Conservation (phyloP, 2,797 vertebrate genomes). For the Acrossocheilus fasciatus region DNA sequence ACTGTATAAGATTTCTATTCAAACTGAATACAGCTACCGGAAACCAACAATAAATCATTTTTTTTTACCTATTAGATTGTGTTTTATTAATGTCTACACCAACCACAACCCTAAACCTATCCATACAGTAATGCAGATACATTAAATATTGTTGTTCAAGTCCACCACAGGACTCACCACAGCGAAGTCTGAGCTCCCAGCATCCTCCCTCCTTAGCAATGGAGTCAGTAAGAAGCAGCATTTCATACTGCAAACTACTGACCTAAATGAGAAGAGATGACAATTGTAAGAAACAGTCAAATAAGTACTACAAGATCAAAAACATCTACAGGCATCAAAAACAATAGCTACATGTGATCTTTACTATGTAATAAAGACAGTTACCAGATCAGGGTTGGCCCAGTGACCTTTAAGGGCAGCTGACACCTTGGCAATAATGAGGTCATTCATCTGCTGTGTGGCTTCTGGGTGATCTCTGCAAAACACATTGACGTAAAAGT, state of each 20-base stretch:
- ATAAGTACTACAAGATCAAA: background rate
- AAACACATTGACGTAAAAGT: background rate
- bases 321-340: background rate
- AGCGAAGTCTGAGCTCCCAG: constrained; percentile 96
- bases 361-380: background rate
- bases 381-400: constrained; percentile 98
- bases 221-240: constrained; percentile 96
- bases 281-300: background rate
- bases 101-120: too few relatives aligned
- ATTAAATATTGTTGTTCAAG: background rate
- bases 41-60: too few relatives aligned
- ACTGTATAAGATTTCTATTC: too few relatives aligned
- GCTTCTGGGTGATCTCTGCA: constrained; percentile 96
- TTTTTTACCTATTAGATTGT: too few relatives aligned
- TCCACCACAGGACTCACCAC: constrained; percentile 82
- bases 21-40: too few relatives aligned
- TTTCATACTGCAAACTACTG: constrained; percentile 97
- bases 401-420: constrained; percentile 97
- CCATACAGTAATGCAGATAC: too few relatives aligned
- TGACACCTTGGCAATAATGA: constrained; percentile 97
- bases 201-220: constrained; percentile 98
- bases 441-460: constrained; percentile 98
- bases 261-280: constrained; percentile 77
- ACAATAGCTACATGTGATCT: background rate
- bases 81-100: too few relatives aligned